Evolutionary conservation across 2,113 vertebrate species (phyloP), one percentile per base, ranked within the genome.

Genomic region (Sinocyclocheilus rhinocerous): DNA sequence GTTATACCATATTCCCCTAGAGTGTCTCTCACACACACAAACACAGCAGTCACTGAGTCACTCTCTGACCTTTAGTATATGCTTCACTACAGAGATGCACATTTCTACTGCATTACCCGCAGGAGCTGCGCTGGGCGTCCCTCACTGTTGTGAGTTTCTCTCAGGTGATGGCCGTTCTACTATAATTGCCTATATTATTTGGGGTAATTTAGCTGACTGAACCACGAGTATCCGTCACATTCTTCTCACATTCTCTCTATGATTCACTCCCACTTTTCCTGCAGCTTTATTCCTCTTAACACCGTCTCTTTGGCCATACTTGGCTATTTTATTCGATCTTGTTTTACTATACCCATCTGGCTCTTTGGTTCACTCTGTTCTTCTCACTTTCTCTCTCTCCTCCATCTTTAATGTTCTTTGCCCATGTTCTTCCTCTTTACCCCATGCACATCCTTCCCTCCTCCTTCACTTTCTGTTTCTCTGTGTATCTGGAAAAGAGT

Each of bases 61-160:
- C 80, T 73, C 84, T 76, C 42, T 55, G 87, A 72, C 65, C 86
- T 81, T 84, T 65, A 79, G 26, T 57, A 76, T 76, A 59, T 42
- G 61, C 48, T 77, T 83, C 67, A 86, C 65, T 26, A 33, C 39
- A 29, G 67, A 50, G 65, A 26, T 50, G 42, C 24, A 84, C 18
- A 84, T 59, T 57, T 83, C 86, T 55, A 72, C 61, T 26, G 39
- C 75, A 48, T 48, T 67, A 48, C 33, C 70, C 24, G 7, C 69
- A 42, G 79, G 72, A 86, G 70, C 70, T 24, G 33, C 33, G 20
- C 69, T 82, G 36, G 69, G 69, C 10, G 0, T 72, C 69, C 36
- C 36, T 42, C 18, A 42, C 20, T 72, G 24, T 76, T 70, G 4
- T 70, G 65, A 77, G 26, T 33, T 77, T 50, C 6, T 72, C 77